Base-by-base conservation (phyloP, 2,797 vertebrate species). In the Carduelis carduelis region DNA sequence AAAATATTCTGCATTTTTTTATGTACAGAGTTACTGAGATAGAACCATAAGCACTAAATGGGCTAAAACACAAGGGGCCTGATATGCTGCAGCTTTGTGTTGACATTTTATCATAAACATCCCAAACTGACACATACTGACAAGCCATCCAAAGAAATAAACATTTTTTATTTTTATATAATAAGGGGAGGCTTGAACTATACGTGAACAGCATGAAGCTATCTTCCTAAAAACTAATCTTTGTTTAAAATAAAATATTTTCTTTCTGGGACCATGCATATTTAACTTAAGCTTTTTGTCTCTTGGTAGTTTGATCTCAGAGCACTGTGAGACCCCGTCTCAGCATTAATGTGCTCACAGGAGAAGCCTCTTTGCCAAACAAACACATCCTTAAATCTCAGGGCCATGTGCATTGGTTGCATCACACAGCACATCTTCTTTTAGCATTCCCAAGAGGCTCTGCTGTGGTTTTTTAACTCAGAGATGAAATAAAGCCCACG, bases 41-140 rank as follows among this genome's bases (percentile, higher is more conserved):
- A 90, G 37, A 90, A 81, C 87, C 13, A 2, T 59, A 53, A 81
- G 57, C 24, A 72, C 32, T 76, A 80, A 94, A 95, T 90, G 53
- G 79, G 71, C 93, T 87, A 88, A 86, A 93, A 89, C 66, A 69
- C 82, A 94, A 79, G 77, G 63, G 41, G 27, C n/a, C 28, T 64
- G 44, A 41, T 87, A 53, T 23, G 50, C n/a, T 34, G 52, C 65
- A 46, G 23, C 39, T 77, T 93, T 88, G 12, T 82, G 44, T 66
- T 89, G 87, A 52, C 77, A 34, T 83, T 93, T 95, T 79, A 68
- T 91, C 68, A 72, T 76, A 90, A 95, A 37, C 77, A 75, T 49
- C 27, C 70, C 44, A 65, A 81, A 96, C 59, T 77, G 64, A 34
- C 59, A 84, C 75, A 41, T 37, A 9, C n/a, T 81, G 60, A 71